Conservation (phyloP, 2,797 vertebrate species). For the Petrocephalus schoutedeni region DNA sequence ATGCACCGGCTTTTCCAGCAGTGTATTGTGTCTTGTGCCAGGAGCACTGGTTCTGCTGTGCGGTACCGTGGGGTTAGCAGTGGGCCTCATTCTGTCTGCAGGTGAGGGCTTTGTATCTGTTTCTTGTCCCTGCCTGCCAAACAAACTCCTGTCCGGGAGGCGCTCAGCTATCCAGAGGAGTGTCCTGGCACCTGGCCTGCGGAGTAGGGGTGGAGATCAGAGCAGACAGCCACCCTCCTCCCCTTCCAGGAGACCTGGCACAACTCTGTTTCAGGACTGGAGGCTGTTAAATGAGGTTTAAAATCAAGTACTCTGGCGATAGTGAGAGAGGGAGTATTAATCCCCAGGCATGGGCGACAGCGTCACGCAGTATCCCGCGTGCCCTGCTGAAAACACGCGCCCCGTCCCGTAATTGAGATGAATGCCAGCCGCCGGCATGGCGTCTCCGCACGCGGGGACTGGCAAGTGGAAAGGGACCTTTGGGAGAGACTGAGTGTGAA, state of each 20-base stretch:
- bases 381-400: constrained; percentile 40
- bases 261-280: neutral
- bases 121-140: neutral
- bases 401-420: constrained; percentile 49
- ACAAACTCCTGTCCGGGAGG: neutral
- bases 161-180: neutral
- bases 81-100: neutral
- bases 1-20: neutral
- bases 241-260: neutral
- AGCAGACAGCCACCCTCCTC: neutral
- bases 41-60: neutral
- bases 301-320: neutral
- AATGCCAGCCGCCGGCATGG: constrained; percentile 23
- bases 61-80: neutral
- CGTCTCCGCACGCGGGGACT: constrained; percentile 38
- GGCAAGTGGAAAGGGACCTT: neutral
- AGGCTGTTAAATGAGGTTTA: neutral
- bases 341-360: neutral
- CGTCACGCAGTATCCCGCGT: neutral
- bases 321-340: neutral
- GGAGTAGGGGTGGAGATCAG: neutral
- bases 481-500: neutral
- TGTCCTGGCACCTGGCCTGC: neutral
- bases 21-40: neutral
- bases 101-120: neutral